phyloP scores from a whole-genome alignment of 2,888 invertebrate species.

The Geophilus truncorum region DNA sequence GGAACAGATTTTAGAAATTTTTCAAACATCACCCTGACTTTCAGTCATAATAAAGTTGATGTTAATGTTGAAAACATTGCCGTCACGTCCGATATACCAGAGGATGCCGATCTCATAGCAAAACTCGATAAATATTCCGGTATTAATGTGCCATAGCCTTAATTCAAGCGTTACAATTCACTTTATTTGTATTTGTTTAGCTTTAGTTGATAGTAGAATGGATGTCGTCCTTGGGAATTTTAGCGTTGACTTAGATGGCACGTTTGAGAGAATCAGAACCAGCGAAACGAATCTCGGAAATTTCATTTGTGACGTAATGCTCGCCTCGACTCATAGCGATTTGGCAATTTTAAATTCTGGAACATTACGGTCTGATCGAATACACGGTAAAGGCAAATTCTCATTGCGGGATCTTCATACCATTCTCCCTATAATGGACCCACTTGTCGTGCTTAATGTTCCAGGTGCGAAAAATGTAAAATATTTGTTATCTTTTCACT shows the following conservation, averaged over 20 bases:
- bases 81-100: conserved; percentile 64
- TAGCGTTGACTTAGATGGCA: conserved; percentile 78
- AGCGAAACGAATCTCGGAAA: conserved; percentile 77
- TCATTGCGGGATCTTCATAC: conserved; percentile 74
- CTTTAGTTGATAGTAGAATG: conserved; percentile 75
- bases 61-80: conserved; percentile 64
- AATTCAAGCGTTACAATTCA: neutral
- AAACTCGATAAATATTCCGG: conserved; percentile 68
- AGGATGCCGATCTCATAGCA: conserved; percentile 65
- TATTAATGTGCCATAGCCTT: conserved; percentile 43
- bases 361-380: conserved; percentile 68
- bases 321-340: conserved; percentile 80
- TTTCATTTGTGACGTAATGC: conserved; percentile 59
- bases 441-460: conserved; percentile 68
- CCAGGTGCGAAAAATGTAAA: conserved; percentile 55
- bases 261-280: conserved; percentile 72
- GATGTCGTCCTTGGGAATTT: conserved; percentile 76
- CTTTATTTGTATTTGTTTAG: conserved; percentile 48
- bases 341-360: conserved; percentile 80
- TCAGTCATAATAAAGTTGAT: conserved; percentile 55
- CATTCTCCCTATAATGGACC: conserved; percentile 80
- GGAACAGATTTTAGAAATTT: conserved; percentile 88
- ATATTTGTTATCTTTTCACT: no score
- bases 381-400: conserved; percentile 79
- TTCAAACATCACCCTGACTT: conserved; percentile 68